Evolutionary conservation across 2,113 vertebrate species (phyloP).

Genomic region (Micromys minutus): DNA sequence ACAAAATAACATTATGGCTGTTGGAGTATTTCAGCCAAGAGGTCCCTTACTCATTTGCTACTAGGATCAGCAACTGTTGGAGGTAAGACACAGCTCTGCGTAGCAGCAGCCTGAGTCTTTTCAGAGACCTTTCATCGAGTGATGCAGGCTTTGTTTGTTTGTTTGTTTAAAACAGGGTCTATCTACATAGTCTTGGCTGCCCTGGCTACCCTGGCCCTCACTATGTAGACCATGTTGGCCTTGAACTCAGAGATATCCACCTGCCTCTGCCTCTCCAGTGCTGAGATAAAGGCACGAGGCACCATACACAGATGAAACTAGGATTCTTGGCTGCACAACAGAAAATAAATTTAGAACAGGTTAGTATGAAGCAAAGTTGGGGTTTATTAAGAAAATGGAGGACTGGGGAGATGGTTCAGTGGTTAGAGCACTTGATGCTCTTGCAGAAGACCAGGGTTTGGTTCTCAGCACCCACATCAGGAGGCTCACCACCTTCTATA

Average conservation of each 20-base stretch:
- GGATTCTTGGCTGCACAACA: background rate
- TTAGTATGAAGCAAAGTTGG: background rate
- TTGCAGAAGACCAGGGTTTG: background rate
- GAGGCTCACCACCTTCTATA: background rate
- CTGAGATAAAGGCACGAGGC: background rate
- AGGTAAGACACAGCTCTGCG: too few relatives aligned
- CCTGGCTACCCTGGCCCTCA: background rate
- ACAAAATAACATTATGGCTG: background rate
- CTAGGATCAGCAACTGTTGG: too few relatives aligned
- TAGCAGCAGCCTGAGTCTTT: background rate
- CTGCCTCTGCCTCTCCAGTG: background rate
- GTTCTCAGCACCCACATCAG: background rate
- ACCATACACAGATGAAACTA: background rate
- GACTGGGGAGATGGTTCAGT: background rate
- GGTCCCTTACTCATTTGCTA: background rate
- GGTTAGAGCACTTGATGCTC: background rate
- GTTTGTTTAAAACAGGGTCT: background rate
- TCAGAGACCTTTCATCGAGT: background rate
- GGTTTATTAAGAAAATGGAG: background rate
- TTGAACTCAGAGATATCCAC: background rate
- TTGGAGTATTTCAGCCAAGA: background rate
- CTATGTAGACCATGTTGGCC: background rate
- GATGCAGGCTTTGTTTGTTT: background rate
- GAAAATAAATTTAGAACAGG: background rate
- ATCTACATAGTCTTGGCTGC: background rate